Base-by-base conservation (phyloP, 2,113 vertebrate species). In the Marmota monax region DNA sequence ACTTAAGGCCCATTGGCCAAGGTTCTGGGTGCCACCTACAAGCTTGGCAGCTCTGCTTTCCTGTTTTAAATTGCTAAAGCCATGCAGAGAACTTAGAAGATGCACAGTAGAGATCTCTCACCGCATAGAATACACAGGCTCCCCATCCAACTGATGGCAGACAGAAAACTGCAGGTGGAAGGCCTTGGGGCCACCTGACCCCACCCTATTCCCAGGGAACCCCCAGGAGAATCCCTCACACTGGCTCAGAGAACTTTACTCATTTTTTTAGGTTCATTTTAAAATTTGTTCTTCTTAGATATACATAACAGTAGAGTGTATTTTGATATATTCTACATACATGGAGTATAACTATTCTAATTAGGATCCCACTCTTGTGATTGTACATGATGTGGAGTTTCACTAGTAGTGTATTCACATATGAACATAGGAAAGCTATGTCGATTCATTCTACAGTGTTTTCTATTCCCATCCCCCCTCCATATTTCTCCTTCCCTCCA, bases 81-180 rank as follows among this genome's bases (percentile, higher is more conserved):
- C 39, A 12, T 3, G 3, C 53, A 3, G 5, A 20, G 65, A 85
- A 67, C 65, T 8, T 1, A 69, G 72, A 45, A 76, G 63, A 63
- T 34, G 5, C 45, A 25, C 1, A 5, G 4, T 1, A 22, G 65
- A 70, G 61, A 23, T 48, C 78, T 88, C 37, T 76, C 48, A 18
- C 37, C 6, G 9, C 34, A 16, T 0, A 27, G 29, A 8, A 23
- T 1, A 20, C 14, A 32, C 29, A 34, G n/a, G 27, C 13, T 34
- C 80, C 6, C 12, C 29, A 20, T 14, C n/a, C 42, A 69, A 61
- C 34, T 29, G 23, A 37, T 0, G 0, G 12, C 10, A 27, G 29
- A 45, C 5, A 8, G 69, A 56, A 45, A 45, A 67, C 18, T 4
- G 2, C 23, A 29, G 20, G 17, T 1, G 16, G 18, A 0, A 20